A percentile compares a stretch with the other conserved stretches of the same genome.
Conservation (phyloP, 1,140 invertebrate species). For the Drosophila murphyi region DNA sequence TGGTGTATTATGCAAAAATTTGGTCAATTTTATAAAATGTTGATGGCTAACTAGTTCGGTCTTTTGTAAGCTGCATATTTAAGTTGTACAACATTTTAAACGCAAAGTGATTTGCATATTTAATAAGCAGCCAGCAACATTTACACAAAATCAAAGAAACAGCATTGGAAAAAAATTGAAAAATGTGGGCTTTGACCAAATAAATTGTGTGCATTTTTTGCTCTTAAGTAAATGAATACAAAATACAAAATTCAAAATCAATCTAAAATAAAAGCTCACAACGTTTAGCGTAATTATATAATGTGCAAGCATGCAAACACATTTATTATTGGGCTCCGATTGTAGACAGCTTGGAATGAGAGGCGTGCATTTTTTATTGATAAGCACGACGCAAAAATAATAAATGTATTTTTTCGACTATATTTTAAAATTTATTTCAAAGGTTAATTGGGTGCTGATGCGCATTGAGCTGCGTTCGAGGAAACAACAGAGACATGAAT, state of each 20-base stretch:
- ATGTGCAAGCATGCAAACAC: slow-evolving; percentile 12
- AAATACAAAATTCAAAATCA: slow-evolving; percentile 69
- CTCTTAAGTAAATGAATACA: slow-evolving; percentile 39
- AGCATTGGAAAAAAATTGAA: slow-evolving; percentile 31
- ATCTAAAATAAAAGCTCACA: slow-evolving; percentile 74
- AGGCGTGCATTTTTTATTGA: slow-evolving; percentile 36
- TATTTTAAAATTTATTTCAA: slow-evolving; percentile 52
- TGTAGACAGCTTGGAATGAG: not conserved
- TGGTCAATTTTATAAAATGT: slow-evolving; percentile 34
- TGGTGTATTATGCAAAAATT: slow-evolving; percentile 58
- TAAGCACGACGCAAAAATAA: slow-evolving; percentile 32
- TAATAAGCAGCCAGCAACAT: slow-evolving; percentile 37
- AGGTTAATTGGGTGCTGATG: slow-evolving; percentile 70
- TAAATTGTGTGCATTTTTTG: slow-evolving; percentile 32
- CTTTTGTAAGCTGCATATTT: slow-evolving; percentile 68
- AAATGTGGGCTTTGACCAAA: slow-evolving; percentile 26
- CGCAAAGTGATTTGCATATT: slow-evolving; percentile 69
- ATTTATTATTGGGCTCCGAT: not conserved
- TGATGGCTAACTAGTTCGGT: slow-evolving; percentile 58
- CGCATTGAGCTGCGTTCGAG: slow-evolving; percentile 16
- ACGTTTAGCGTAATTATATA: slow-evolving; percentile 77
- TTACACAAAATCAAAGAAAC: slow-evolving; percentile 31
- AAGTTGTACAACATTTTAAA: slow-evolving; percentile 63
- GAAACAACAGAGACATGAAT: slow-evolving; percentile 23
- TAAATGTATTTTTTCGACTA: slow-evolving; percentile 2